Evolutionary conservation across 2,113 vertebrate species (phyloP).

Genomic region (Scortum barcoo): DNA sequence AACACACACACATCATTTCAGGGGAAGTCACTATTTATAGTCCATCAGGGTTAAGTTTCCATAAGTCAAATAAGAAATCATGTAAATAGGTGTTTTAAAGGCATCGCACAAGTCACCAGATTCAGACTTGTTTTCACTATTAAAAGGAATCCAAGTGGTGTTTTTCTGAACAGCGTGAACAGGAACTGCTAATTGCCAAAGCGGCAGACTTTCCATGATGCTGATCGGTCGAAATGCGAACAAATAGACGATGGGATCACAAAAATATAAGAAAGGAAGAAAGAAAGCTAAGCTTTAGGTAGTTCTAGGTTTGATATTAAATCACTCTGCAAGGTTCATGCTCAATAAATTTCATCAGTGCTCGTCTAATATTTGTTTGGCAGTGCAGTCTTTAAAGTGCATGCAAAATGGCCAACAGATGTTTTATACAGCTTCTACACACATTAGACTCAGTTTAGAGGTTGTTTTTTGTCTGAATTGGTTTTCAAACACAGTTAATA

Average conservation of each 20-base stretch:
- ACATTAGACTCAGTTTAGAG: background rate
- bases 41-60: background rate
- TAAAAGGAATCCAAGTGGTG: background rate
- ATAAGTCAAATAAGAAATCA: background rate
- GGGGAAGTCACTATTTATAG: background rate
- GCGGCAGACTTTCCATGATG: background rate
- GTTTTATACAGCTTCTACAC: background rate
- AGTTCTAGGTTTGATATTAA: background rate
- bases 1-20: background rate
- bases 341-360: background rate
- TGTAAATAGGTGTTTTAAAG: background rate
- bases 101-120: background rate
- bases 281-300: background rate
- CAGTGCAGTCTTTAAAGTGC: constrained; percentile 12
- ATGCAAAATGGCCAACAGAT: background rate
- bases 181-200: background rate
- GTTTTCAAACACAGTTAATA: background rate
- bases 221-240: background rate
- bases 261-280: background rate
- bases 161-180: background rate
- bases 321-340: background rate
- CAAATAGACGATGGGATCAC: background rate
- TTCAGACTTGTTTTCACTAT: background rate
- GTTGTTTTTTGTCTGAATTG: background rate
- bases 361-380: background rate